Evolutionary conservation across 2,113 vertebrate genomes (phyloP).

Genomic region (Psophia crepitans): DNA sequence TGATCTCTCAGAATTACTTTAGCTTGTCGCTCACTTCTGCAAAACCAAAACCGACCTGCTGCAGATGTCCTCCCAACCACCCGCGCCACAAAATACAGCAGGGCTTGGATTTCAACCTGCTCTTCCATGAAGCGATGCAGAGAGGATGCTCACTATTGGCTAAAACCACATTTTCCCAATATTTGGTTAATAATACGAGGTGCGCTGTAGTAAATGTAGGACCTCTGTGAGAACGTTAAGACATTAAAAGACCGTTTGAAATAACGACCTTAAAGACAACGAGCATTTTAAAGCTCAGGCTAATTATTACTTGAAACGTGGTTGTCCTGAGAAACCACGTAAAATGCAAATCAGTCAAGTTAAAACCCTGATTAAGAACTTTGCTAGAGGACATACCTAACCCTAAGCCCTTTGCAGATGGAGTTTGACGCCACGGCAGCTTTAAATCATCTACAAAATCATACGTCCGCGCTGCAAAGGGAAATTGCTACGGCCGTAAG

Average conservation of each 20-base stretch:
- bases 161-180: rapidly evolving
- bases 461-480: rapidly evolving
- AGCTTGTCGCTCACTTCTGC: background rate
- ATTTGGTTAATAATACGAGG: background rate
- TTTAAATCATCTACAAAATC: background rate
- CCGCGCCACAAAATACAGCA: rapidly evolving
- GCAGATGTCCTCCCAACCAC: background rate
- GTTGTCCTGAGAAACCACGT: background rate
- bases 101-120: background rate
- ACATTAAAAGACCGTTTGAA: background rate
- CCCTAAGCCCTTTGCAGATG: background rate
- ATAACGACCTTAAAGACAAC: background rate
- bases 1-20: background rate
- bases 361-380: background rate
- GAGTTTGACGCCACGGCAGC: background rate
- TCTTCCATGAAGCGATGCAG: background rate
- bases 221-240: background rate
- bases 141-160: background rate
- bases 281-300: background rate
- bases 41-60: background rate
- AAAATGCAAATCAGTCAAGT: background rate
- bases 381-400: background rate
- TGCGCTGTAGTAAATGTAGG: rapidly evolving
- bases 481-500: rapidly evolving
- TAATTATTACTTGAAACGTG: background rate